Evolutionary conservation across 2,888 invertebrate genomes (phyloP), one percentile per base, ranked within the genome.

Genomic region (Tortrix viridana): DNA sequence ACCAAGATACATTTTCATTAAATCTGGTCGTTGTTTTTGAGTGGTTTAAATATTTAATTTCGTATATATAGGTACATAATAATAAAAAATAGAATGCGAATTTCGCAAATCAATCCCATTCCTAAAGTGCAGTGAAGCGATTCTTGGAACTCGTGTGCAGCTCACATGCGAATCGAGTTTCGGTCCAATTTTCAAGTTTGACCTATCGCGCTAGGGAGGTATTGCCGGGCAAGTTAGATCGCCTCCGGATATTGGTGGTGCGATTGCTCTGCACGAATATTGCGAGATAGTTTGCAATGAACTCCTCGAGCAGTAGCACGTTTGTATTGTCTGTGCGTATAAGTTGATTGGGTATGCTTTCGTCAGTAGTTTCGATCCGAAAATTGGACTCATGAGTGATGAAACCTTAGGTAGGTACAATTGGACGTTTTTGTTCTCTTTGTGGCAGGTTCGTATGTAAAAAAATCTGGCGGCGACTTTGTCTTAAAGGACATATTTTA

Each of bases 171-270:
- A 58, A 58, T 59, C 32, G 50, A 59, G 50, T 59, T 52, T 37
- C 44, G 20, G 59, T 50, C 32, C 59, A 44, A 59, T 52, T 48
- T 43, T 32, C 48, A 43, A 60, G 58, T 59, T 59, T 52, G 52
- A 53, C 52, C 59, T 22, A 44, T 32, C 57, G 32, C 9, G n/a
- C 43, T 43, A 44, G 46, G 20, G 41, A 56, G 59, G 46, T 46
- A 53, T 46, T 53, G 52, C 50, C 20, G 22, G 19, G 50, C 59
- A 19, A 60, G 59, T 60, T 46, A 22, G 9, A 60, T 60, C 18
- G 52, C 59, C 46, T 14, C 59, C 59, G 59, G 59, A 53, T 60
- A 60, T 60, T 56, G 55, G 55, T 16, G 19, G 37, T 47, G 43
- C 22, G 19, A 56, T 53, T 41, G 53, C 53, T 41, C 53, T 20